Conservation (phyloP, 2,113 vertebrate species). For the Microtus richardsoni region DNA sequence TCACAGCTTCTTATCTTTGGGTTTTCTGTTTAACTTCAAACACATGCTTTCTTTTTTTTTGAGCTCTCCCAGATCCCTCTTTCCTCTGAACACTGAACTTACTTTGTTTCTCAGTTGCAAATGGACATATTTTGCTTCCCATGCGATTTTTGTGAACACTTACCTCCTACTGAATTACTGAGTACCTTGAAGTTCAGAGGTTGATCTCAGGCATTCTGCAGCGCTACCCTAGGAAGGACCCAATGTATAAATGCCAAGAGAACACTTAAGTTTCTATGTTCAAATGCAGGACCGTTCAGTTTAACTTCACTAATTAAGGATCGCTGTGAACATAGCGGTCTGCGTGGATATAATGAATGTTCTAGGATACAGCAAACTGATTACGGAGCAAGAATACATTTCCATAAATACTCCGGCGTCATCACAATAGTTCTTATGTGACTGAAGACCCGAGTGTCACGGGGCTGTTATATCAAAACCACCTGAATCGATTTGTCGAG, state of each 20-base stretch:
- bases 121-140: neutral
- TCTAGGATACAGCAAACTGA: constrained; percentile 54
- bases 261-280: constrained; percentile 17
- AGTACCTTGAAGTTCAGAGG: neutral
- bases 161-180: neutral
- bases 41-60: neutral
- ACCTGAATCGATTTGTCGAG: constrained; percentile 77
- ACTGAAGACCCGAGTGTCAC: constrained; percentile 70
- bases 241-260: neutral
- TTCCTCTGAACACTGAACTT: neutral
- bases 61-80: neutral
- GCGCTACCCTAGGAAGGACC: neutral
- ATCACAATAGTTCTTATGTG: constrained; percentile 78
- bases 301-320: constrained; percentile 60
- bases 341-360: constrained; percentile 69
- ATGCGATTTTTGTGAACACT: neutral
- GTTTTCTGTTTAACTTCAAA: neutral
- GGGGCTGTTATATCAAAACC: constrained; percentile 76
- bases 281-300: neutral
- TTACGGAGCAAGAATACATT: constrained; percentile 47
- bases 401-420: constrained; percentile 76
- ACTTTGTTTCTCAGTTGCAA: neutral
- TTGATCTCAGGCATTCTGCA: neutral
- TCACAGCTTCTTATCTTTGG: neutral
- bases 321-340: constrained; percentile 50